Percentiles rank a stretch among this genome's conserved stretches.
phyloP scores from a whole-genome alignment of 1,140 invertebrate genomes.

The Drosophila bifasciata region DNA sequence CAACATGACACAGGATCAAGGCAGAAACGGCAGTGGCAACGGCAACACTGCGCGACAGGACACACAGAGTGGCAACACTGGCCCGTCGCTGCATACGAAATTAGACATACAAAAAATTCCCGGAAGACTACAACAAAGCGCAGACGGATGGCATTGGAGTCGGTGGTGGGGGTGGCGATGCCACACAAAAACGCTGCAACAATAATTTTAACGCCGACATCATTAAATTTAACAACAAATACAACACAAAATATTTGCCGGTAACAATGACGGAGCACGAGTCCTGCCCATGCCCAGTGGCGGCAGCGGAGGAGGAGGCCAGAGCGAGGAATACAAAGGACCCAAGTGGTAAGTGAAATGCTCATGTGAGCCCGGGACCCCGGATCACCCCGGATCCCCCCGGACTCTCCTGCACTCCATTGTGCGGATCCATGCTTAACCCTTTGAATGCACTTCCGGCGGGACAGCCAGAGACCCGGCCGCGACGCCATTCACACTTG shows the following conservation, averaged over 20 bases:
- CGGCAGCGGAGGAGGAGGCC: constrained; percentile 11
- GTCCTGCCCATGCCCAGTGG: not conserved
- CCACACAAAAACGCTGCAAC: constrained; percentile 74
- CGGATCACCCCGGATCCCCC: not conserved
- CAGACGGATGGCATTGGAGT: constrained; percentile 19
- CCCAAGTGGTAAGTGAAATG: constrained; percentile 78
- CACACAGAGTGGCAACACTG: constrained; percentile 22
- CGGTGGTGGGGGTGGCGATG: constrained; percentile 26
- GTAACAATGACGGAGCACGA: constrained; percentile 38
- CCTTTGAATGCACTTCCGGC: constrained; percentile 77
- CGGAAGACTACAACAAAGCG: constrained; percentile 58
- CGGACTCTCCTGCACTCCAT: constrained; percentile 9
- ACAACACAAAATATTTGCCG: constrained; percentile 64
- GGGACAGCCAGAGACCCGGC: constrained; percentile 24
- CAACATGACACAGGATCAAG: constrained; percentile 62
- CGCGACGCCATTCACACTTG: constrained; percentile 57
- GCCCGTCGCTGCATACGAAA: constrained; percentile 64
- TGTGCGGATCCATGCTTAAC: constrained; percentile 69
- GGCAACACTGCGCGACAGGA: constrained; percentile 31
- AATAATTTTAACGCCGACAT: constrained; percentile 83
- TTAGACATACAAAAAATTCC: constrained; percentile 79
- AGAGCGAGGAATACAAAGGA: constrained; percentile 69
- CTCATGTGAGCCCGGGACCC: constrained; percentile 51
- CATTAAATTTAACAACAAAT: constrained; percentile 83
- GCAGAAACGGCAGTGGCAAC: constrained; percentile 9